These are phyloP conservation scores for Leptopilina myrica DNA, from an alignment of 2,888 invertebrate species.

Conservation along the genomic window DNA sequence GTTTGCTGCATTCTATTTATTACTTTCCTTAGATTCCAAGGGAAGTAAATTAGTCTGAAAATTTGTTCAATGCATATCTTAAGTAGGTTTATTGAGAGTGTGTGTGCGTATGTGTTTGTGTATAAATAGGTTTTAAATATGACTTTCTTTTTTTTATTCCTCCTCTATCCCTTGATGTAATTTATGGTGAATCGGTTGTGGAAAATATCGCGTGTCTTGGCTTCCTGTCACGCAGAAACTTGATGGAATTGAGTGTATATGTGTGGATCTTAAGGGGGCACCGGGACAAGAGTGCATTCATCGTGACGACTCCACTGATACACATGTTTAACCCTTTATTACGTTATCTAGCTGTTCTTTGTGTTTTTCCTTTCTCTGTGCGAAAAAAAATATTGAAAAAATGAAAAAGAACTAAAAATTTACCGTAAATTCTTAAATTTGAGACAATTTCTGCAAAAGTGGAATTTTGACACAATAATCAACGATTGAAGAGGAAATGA, in stretches of 20 bases:
- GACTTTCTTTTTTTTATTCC: not conserved
- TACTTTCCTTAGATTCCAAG: not conserved
- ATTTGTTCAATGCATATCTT: conserved; percentile 9
- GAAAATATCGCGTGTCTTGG: conserved; percentile 54
- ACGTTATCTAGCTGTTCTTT: conserved; percentile 24
- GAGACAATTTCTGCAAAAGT: no score
- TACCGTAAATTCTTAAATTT: no score
- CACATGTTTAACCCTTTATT: conserved; percentile 45
- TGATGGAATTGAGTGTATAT: not conserved
- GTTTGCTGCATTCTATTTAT: conserved; percentile 8
- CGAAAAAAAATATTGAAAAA: not conserved
- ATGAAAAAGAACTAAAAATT: not conserved
- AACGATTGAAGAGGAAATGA: no score
- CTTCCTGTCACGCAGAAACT: conserved; percentile 53
- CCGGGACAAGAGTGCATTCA: conserved; percentile 37
- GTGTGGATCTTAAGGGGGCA: conserved; percentile 34
- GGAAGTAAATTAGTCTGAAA: conserved; percentile 11
- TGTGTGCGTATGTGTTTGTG: not conserved
- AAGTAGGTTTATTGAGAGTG: not conserved
- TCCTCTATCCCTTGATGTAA: not conserved
- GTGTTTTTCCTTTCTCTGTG: not conserved
- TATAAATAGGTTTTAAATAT: conserved; percentile 3
- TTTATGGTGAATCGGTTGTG: conserved; percentile 46
- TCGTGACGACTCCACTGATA: conserved; percentile 37
- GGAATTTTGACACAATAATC: no score